A percentile compares a stretch with the other conserved stretches of the same genome.
phyloP scores from a whole-genome alignment of 2,888 invertebrate genomes.

The Dynastes tityus region DNA sequence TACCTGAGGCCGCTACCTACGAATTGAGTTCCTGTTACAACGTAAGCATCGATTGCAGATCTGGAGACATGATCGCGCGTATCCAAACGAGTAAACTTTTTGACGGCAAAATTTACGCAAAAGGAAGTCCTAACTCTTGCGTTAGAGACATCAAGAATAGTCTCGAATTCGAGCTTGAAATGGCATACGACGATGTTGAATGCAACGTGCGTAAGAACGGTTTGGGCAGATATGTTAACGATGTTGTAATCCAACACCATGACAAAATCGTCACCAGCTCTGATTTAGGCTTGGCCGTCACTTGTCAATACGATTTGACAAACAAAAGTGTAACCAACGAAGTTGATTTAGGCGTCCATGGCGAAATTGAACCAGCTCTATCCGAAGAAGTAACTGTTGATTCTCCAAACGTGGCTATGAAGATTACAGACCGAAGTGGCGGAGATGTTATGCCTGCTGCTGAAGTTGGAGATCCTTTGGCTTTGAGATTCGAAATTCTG shows the following conservation, averaged over 20 bases:
- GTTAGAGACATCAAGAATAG: slow-evolving; percentile 91
- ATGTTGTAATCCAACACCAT: slow-evolving; percentile 95
- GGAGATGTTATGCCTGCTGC: slow-evolving; percentile 89
- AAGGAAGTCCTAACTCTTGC: slow-evolving; percentile 94
- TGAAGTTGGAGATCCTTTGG: slow-evolving; percentile 93
- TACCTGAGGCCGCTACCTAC: slow-evolving; percentile 92
- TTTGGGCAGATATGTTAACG: slow-evolving; percentile 84
- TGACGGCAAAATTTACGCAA: slow-evolving; percentile 95
- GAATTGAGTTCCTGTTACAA: slow-evolving; percentile 96
- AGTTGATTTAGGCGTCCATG: slow-evolving; percentile 90
- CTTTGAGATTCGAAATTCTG: slow-evolving; percentile 92
- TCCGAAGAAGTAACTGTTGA: slow-evolving; percentile 94
- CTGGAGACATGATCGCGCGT: slow-evolving; percentile 93
- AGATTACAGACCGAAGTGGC: slow-evolving; percentile 88
- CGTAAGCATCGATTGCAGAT: slow-evolving; percentile 92
- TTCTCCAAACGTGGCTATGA: slow-evolving; percentile 96
- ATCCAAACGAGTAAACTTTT: slow-evolving; percentile 94
- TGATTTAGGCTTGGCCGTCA: slow-evolving; percentile 93
- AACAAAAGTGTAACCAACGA: slow-evolving; percentile 96
- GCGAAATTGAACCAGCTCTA: slow-evolving; percentile 88
- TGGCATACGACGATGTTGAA: slow-evolving; percentile 94
- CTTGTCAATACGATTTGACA: slow-evolving; percentile 94
- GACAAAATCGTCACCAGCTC: slow-evolving; percentile 96
- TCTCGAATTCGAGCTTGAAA: slow-evolving; percentile 91
- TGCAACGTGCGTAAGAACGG: slow-evolving; percentile 94